Evolutionary conservation across 1,140 invertebrate genomes (phyloP), one percentile per base, ranked within the genome.

Genomic region (Nymphalis io): DNA sequence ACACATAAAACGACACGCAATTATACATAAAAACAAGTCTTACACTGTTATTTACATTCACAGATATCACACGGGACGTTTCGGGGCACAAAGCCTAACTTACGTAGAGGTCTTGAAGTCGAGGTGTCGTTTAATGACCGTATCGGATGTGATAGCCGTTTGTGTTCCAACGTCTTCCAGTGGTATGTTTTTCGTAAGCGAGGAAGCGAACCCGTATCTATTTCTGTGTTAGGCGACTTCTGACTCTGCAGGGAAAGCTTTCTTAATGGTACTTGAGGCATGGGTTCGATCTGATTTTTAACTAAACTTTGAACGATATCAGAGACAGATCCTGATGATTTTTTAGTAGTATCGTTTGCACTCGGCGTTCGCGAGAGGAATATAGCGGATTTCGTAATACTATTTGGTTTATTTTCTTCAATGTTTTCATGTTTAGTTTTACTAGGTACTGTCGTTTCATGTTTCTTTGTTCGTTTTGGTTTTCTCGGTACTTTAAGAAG

Each of bases 91-190:
- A 85, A 86, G 85, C 84, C 78, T 76, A 76, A 91, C 89, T 91
- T 91, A 91, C 89, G 86, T 85, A 88, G 77, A 57, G 82, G 82
- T 75, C 82, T 75, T 60, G 81, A 72, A 5, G 83, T 79, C 72
- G 80, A 75, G 1, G 80, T 76, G 61, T 83, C 84, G 74, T 89
- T 89, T 72, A 91, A 69, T 1, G 89, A 89, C 44, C 89, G 74
- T 60, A 90, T 75, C 2, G 89, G 89, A 65, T 90, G 83, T 58
- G 88, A 90, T 55, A 91, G 81, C 39, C 89, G 74, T 74, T 91
- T 91, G 73, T 91, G 88, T 59, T 90, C 88, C 76, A 84, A 70
- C 1, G 82, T 89, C 78, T 88, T 87, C 89, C 88, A 91, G 62
- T 80, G 81, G 57, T 89, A 91, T 1, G 82, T 81, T 62, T 87